Evolutionary conservation across 1,140 invertebrate genomes (phyloP).

Genomic region (Tetragnatha versicolor): DNA sequence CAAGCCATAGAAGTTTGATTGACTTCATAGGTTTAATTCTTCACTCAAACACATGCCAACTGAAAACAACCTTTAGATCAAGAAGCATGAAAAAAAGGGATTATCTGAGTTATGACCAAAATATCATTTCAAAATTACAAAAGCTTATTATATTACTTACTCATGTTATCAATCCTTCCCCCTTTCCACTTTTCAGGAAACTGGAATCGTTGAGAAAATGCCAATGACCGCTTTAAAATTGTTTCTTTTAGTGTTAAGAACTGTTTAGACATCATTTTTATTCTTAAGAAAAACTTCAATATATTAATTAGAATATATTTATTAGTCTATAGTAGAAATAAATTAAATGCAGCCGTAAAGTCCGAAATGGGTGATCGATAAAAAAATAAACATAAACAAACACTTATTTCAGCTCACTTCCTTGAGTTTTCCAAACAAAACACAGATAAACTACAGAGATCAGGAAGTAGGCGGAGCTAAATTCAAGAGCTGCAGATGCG

Average conservation of each 20-base stretch:
- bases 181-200: conserved; percentile 56
- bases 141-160: conserved; percentile 32
- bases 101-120: background rate
- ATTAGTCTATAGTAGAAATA: too few species aligned
- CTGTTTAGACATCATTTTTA: background rate
- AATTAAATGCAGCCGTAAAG: too few species aligned
- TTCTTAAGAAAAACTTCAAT: too few species aligned
- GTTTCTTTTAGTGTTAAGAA: background rate
- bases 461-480: too few species aligned
- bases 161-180: conserved; percentile 55
- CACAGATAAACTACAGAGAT: too few species aligned
- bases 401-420: too few species aligned
- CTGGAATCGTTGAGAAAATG: background rate
- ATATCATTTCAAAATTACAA: background rate
- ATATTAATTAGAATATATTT: too few species aligned
- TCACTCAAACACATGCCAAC: background rate
- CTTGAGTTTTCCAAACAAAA: too few species aligned
- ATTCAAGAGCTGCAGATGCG: too few species aligned
- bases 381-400: too few species aligned
- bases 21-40: background rate
- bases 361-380: too few species aligned
- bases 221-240: background rate
- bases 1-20: background rate
- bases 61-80: background rate
- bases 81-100: background rate